A percentile compares a stretch with the other conserved stretches of the same genome.
These are phyloP conservation scores for Rhinophrynus dorsalis DNA, from an alignment of 2,797 vertebrate genomes.

Conservation along the genomic window DNA sequence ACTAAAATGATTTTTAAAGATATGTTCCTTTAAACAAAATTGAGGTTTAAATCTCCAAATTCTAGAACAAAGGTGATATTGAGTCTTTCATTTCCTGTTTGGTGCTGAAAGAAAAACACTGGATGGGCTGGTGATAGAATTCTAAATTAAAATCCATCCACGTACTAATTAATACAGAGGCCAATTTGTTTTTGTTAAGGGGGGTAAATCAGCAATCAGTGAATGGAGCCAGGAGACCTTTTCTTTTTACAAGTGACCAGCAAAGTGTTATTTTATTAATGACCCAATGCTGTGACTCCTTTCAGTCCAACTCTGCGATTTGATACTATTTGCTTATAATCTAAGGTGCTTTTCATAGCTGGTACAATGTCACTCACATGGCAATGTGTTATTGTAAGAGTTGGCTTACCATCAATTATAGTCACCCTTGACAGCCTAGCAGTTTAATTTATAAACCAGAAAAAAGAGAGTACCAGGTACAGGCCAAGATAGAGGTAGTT, in stretches of 20 bases:
- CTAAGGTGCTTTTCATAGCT: conserved; percentile 33
- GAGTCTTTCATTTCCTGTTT: conserved; percentile 20
- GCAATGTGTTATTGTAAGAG: conserved; percentile 22
- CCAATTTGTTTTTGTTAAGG: conserved; percentile 22
- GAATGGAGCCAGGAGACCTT: background rate
- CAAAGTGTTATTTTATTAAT: conserved; percentile 24
- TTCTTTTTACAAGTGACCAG: conserved; percentile 8
- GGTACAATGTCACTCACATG: conserved; percentile 13
- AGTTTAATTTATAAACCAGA: conserved; percentile 16
- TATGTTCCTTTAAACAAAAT: too few species aligned
- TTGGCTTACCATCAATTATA: conserved; percentile 26
- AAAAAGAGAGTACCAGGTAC: conserved; percentile 9
- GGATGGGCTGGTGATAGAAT: conserved; percentile 3
- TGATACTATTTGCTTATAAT: conserved; percentile 31
- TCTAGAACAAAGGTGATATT: background rate
- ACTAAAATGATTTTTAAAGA: too few species aligned
- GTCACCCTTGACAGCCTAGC: conserved; percentile 26
- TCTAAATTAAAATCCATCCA: conserved; percentile 2
- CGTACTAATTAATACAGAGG: conserved; percentile 9
- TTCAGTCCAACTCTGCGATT: conserved; percentile 3
- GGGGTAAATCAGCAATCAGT: conserved; percentile 6
- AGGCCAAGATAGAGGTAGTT: background rate
- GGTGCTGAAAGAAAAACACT: conserved; percentile 2
- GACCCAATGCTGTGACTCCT: background rate
- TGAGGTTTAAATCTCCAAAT: background rate